Conservation (phyloP, 64 coral and sea anemone species). For the Trachythela sp. region DNA sequence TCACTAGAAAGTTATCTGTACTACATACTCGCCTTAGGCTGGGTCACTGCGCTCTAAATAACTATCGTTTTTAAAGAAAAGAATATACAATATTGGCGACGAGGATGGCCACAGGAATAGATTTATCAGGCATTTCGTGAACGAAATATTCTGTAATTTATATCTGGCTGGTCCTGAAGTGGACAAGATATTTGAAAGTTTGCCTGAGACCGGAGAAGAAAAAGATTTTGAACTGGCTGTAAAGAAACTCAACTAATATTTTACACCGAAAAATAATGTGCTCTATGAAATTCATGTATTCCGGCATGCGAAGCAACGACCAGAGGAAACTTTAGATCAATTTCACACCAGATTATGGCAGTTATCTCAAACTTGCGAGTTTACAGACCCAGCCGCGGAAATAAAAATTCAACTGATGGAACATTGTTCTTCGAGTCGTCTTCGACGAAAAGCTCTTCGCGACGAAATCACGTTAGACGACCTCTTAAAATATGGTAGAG, state of each 20-base stretch:
- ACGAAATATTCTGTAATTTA: neutral
- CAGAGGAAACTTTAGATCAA: conserved; percentile 29
- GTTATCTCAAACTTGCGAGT: conserved; percentile 24
- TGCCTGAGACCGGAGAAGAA: conserved; percentile 7
- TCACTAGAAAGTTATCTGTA: no score
- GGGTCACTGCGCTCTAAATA: no score
- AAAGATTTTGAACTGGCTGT: neutral
- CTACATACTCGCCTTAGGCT: no score
- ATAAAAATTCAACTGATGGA: conserved; percentile 38
- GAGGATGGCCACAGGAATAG: no score
- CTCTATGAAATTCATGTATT: conserved; percentile 43
- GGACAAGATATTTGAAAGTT: neutral
- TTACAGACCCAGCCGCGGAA: conserved; percentile 16
- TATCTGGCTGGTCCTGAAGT: conserved; percentile 6
- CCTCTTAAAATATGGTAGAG: neutral
- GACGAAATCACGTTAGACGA: neutral
- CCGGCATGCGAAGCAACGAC: conserved; percentile 14
- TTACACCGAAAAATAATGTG: neutral
- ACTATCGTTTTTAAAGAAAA: no score
- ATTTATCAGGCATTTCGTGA: no score
- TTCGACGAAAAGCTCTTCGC: conserved; percentile 27
- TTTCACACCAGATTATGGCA: conserved; percentile 21
- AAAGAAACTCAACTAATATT: neutral
- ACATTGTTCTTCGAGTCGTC: conserved; percentile 25
- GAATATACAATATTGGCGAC: no score